A percentile compares a stretch with the other conserved stretches of the same genome.
Evolutionary conservation across 1,140 invertebrate genomes (phyloP).

Genomic region (Ladona fulva): DNA sequence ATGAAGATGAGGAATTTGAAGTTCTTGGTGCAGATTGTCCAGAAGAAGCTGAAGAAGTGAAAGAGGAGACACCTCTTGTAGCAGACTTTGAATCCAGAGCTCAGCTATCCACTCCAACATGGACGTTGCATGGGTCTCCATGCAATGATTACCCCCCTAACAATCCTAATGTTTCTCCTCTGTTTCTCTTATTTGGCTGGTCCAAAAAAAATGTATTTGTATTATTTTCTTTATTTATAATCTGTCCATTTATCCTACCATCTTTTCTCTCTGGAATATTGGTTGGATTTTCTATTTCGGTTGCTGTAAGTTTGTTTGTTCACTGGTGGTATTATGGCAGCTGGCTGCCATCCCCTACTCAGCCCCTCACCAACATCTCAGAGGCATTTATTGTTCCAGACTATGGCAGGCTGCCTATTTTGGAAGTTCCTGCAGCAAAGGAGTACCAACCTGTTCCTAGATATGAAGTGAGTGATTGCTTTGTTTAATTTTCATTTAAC

Average conservation of each 20-base stretch:
- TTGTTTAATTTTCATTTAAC: no score
- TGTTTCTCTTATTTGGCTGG: not conserved
- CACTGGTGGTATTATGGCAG: constrained; percentile 3
- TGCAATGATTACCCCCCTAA: not conserved
- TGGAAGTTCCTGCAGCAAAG: constrained; percentile 40
- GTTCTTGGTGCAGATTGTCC: not conserved
- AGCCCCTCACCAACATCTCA: constrained; percentile 24
- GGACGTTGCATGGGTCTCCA: not conserved
- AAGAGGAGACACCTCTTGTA: not conserved
- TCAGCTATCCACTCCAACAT: not conserved
- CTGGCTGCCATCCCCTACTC: not conserved
- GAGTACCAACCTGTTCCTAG: constrained; percentile 44
- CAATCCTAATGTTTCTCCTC: not conserved
- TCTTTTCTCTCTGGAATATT: not conserved
- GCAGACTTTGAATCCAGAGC: not conserved
- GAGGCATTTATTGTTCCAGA: constrained; percentile 26
- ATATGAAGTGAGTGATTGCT: constrained; percentile 39
- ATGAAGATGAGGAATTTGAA: constrained; percentile 24
- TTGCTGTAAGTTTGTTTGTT: not conserved
- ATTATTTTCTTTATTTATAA: not conserved
- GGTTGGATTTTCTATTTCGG: not conserved
- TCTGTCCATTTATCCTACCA: not conserved
- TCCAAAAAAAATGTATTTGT: not conserved
- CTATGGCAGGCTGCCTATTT: constrained; percentile 33
- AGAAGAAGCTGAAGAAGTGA: not conserved